Conservation (phyloP, 2,797 vertebrate species). For the Melanotaenia pygmaea region DNA sequence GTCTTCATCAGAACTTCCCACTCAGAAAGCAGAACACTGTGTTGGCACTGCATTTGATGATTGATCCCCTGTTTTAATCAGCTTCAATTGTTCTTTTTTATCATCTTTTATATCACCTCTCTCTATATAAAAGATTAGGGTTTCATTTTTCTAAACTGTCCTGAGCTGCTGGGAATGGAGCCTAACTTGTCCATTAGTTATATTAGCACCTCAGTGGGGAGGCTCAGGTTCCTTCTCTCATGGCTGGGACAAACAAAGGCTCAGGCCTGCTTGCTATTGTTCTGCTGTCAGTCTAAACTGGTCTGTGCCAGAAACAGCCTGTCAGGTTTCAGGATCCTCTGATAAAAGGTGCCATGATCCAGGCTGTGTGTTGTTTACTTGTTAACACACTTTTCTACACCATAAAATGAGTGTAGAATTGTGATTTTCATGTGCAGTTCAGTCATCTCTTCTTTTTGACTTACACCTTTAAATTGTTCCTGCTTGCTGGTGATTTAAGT, state of each 20-base stretch:
- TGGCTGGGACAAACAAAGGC: constrained; percentile 65
- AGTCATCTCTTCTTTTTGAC: not conserved
- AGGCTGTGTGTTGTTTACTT: constrained; percentile 36
- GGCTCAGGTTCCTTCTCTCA: constrained; percentile 63
- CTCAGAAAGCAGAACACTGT: constrained; percentile 5
- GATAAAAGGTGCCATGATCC: constrained; percentile 56
- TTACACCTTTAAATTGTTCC: not conserved
- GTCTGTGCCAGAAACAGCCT: constrained; percentile 50
- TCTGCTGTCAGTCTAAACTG: constrained; percentile 59
- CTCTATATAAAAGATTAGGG: constrained; percentile 43
- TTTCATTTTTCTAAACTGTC: constrained; percentile 70
- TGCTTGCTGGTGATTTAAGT: not conserved
- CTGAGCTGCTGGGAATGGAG: constrained; percentile 61
- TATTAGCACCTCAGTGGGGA: constrained; percentile 72
- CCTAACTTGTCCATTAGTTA: constrained; percentile 70
- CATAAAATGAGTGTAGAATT: constrained; percentile 6
- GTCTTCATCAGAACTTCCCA: not conserved
- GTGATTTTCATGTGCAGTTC: not conserved
- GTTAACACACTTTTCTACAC: constrained; percentile 21
- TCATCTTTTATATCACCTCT: constrained; percentile 20
- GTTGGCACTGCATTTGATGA: constrained; percentile 16
- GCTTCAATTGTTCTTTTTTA: constrained; percentile 37
- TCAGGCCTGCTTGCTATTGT: constrained; percentile 60
- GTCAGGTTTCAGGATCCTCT: constrained; percentile 45
- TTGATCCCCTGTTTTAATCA: not conserved